Evolutionary conservation across 2,888 invertebrate species (phyloP).

Genomic region (Cecidostiba fungosa): DNA sequence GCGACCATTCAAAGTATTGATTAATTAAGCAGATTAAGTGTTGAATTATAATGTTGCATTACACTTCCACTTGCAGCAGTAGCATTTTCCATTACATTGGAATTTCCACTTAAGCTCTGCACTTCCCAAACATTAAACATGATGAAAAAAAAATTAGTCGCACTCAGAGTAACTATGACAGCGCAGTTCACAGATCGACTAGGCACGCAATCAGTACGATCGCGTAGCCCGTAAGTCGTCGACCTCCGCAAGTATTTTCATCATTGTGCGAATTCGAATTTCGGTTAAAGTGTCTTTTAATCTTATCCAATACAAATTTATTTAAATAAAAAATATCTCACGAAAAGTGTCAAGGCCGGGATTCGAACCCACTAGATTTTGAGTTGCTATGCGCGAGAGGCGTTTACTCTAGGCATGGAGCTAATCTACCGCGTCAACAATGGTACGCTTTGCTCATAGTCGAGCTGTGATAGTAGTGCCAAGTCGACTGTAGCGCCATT

Average conservation of each 20-base stretch:
- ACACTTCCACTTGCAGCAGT: neutral
- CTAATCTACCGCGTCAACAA: neutral
- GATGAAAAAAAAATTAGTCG: neutral
- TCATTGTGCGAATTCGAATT: slow-evolving; percentile 48
- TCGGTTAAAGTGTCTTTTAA: neutral
- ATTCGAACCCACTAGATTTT: neutral
- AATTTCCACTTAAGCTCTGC: neutral
- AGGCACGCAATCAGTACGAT: slow-evolving; percentile 54
- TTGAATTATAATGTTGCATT: neutral
- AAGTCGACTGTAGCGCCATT: neutral
- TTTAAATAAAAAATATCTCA: neutral
- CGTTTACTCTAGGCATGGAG: slow-evolving; percentile 9
- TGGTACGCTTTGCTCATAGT: neutral
- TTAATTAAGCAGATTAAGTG: neutral
- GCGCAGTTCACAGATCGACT: slow-evolving; percentile 43
- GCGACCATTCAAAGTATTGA: neutral
- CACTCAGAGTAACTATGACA: slow-evolving; percentile 64
- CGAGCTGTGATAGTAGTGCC: neutral
- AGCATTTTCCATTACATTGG: neutral
- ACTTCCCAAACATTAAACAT: slow-evolving; percentile 7
- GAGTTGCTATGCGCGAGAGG: neutral
- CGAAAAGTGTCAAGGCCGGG: neutral
- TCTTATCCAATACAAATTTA: neutral
- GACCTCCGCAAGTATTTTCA: slow-evolving; percentile 57
- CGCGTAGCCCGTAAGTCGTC: slow-evolving; percentile 17